Base-by-base conservation (phyloP, 2,113 vertebrate genomes). In the Hippocampus comes region DNA sequence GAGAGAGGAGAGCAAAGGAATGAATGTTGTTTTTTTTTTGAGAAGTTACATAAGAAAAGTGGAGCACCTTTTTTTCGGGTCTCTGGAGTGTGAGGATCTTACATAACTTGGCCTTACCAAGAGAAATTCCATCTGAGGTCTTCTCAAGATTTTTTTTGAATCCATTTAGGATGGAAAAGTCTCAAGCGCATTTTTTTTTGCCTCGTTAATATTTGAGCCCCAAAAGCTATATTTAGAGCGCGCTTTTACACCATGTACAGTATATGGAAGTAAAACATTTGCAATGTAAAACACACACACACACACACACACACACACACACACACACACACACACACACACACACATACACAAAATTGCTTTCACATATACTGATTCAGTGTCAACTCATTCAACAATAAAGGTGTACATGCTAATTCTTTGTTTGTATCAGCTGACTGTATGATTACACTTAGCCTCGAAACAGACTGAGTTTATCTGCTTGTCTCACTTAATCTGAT, bases 21-120 rank as follows among this genome's bases (percentile, higher is more conserved):
- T 75, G 61, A 81, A 46, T 76, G 61, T 53, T 25, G 70, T 72
- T 30, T 30, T 30, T 75, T 57, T 81, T 74, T 75, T 77, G 27
- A 70, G 41, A 43, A 74, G 83, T 89, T 89, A 89, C 82, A 86
- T 82, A 90, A 89, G 82, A 75, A 72, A 87, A 86, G 79, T 78
- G 55, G 85, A 89, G 71, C 82, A 81, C 81, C 81, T 87, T 78
- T 84, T 77, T 84, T 77, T 83, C 67, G 65, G 70, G 68, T 83
- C 83, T 77, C 78, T 68, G 76, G 75, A 82, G 83, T 73, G 67
- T 21, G 67, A 73, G 55, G 71, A 70, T 79, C 77, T 90, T 88
- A 88, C 83, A 87, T 89, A 91, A 91, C 82, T 71, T 71, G 72
- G 76, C 79, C 60, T 79, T 27, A 79, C 60, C 76, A 76, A 63